Conservation (phyloP, 2,113 vertebrate genomes). For the Archocentrus centrarchus region DNA sequence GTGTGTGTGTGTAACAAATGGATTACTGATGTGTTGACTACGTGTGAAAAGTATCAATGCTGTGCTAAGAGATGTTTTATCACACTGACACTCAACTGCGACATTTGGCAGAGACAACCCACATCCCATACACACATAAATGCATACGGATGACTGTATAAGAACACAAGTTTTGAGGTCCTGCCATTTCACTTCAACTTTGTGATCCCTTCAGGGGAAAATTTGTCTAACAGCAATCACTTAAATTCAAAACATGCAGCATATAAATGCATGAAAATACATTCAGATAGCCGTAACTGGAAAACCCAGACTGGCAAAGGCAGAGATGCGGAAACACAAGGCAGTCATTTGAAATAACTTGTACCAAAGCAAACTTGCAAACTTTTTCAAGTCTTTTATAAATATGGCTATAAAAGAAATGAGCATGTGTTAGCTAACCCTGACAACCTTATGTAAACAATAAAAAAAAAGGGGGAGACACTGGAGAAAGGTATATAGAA, state of each 20-base stretch:
- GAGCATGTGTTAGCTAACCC: not conserved
- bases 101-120: conserved; percentile 55
- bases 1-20: conserved; percentile 44
- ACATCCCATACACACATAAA: conserved; percentile 50
- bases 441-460: not conserved
- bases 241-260: not conserved
- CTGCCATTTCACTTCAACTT: not conserved
- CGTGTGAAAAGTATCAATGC: conserved; percentile 58
- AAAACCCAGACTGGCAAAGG: not conserved
- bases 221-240: not conserved
- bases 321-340: not conserved
- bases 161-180: not conserved
- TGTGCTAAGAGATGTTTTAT: conserved; percentile 74
- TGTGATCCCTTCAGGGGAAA: not conserved
- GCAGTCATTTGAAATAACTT: not conserved
- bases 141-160: not conserved
- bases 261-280: not conserved
- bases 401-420: not conserved
- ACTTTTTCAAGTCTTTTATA: not conserved
- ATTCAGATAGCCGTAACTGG: not conserved
- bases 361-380: not conserved
- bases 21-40: conserved; percentile 52
- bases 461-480: not conserved
- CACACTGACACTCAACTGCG: conserved; percentile 52
- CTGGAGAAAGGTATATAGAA: not conserved